Base-by-base conservation (phyloP, 1,140 invertebrate genomes). In the Nixonia krombeini region DNA sequence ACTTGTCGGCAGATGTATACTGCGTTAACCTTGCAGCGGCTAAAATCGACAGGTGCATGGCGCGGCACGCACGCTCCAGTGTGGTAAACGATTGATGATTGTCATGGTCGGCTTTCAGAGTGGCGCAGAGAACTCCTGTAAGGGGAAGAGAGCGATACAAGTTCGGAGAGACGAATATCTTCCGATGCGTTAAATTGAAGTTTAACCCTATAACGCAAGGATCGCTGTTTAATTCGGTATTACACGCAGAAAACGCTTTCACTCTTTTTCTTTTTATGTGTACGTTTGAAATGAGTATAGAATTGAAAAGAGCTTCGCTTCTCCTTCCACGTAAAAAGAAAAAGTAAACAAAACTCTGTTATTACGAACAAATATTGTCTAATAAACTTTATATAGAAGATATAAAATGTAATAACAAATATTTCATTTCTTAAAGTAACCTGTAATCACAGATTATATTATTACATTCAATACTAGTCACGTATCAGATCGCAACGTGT, bases 131-230 rank as follows among this genome's bases (percentile, higher is more conserved):
- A 50, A 42, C 18, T 12, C 25, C 47, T 47, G 44, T 59, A 37
- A 45, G 55, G 46, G 29, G 46, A 40, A 62, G 17, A 59, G 10
- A 45, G 31, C 52, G 55, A 45, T 61, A 63, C 29, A 50, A 62
- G 51, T 63, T 58, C 31, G 45, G 51, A 69, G 50, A 47, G 55
- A 70, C 51, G 66, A 74, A 69, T 71, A 67, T 70, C 64, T 75
- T 51, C 72, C 73, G 79, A 84, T 83, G 81, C 83, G 83, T 85
- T 85, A 84, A 84, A 85, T 85, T 84, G 81, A 80, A 80, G 71
- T 80, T 79, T 72, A 76, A 82, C 52, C 74, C 68, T 68, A 44
- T 28, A n/a, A 44, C 41, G 23, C 13, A 26, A 26, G 41, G 23
- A 29, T 15, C 41, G 25, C 16, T 26, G 25, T 25, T 44, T 26